phyloP scores from a whole-genome alignment of 2,888 invertebrate genomes.

The Zele albiditarsus region DNA sequence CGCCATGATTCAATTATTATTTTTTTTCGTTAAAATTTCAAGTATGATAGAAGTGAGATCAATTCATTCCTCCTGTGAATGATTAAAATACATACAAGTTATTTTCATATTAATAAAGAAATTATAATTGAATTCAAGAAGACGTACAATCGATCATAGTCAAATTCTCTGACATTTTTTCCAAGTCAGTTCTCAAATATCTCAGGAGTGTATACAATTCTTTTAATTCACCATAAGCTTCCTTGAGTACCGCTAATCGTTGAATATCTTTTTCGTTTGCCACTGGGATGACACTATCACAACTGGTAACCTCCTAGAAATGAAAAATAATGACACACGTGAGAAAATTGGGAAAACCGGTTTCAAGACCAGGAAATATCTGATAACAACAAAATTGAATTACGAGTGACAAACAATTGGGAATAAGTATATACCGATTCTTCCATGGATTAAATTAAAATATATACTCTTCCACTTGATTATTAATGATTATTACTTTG shows the following conservation, averaged over 20 bases:
- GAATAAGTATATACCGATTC: slow-evolving; percentile 35
- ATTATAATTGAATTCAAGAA: neutral
- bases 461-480: neutral
- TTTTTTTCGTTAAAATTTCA: neutral
- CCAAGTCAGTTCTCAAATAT: slow-evolving; percentile 53
- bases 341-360: neutral
- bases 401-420: neutral
- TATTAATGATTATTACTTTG: neutral
- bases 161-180: slow-evolving; percentile 51
- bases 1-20: slow-evolving; percentile 13
- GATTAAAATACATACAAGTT: neutral
- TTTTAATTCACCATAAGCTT: slow-evolving; percentile 50
- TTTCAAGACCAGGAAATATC: neutral
- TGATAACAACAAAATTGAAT: neutral
- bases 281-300: slow-evolving; percentile 13
- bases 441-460: slow-evolving; percentile 18
- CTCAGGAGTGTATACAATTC: slow-evolving; percentile 52
- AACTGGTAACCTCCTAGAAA: slow-evolving; percentile 31
- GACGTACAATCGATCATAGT: slow-evolving; percentile 33
- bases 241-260: slow-evolving; percentile 50
- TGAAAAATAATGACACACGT: slow-evolving; percentile 13
- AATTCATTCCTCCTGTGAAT: slow-evolving; percentile 9
- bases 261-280: slow-evolving; percentile 18
- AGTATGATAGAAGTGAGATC: neutral
- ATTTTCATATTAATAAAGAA: neutral